Conservation (phyloP, 2,113 vertebrate species). For the Sardina pilchardus region DNA sequence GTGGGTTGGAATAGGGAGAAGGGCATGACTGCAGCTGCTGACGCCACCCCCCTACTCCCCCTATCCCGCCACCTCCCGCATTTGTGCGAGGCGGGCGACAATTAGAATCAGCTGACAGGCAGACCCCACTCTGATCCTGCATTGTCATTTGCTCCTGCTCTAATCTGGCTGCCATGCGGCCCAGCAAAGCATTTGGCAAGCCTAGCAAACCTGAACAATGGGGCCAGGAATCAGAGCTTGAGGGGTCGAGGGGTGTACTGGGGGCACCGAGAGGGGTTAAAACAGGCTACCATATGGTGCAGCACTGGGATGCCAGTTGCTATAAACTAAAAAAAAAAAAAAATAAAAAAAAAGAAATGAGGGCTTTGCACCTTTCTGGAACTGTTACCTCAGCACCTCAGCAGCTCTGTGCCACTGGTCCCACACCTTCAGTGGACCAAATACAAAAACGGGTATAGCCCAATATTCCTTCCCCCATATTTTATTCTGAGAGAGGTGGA, state of each 20-base stretch:
- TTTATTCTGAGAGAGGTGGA: neutral
- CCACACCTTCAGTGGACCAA: neutral
- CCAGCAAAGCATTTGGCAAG: conserved; percentile 76
- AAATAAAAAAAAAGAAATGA: conserved; percentile 27
- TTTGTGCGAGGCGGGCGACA: conserved; percentile 68
- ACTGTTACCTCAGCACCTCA: conserved; percentile 63
- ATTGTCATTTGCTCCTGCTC: conserved; percentile 79
- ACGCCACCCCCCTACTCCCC: conserved; percentile 41
- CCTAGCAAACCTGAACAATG: conserved; percentile 77
- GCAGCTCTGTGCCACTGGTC: conserved; percentile 48
- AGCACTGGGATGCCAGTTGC: conserved; percentile 49
- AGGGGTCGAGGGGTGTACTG: neutral
- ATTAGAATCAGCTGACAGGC: conserved; percentile 73
- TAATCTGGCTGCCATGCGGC: conserved; percentile 76
- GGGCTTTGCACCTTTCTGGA: conserved; percentile 44
- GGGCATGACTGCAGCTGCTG: conserved; percentile 10
- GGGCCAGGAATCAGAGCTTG: conserved; percentile 55
- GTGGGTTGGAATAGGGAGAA: neutral
- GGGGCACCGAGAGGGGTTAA: conserved; percentile 51
- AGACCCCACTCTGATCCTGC: conserved; percentile 68
- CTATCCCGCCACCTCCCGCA: conserved; percentile 51
- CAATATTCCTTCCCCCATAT: conserved; percentile 46
- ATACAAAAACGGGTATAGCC: neutral
- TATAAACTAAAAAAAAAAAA: conserved; percentile 38
- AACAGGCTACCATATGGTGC: conserved; percentile 59